Evolutionary conservation across 2,797 vertebrate species (phyloP).

Genomic region (Oreonectes daqikongensis): DNA sequence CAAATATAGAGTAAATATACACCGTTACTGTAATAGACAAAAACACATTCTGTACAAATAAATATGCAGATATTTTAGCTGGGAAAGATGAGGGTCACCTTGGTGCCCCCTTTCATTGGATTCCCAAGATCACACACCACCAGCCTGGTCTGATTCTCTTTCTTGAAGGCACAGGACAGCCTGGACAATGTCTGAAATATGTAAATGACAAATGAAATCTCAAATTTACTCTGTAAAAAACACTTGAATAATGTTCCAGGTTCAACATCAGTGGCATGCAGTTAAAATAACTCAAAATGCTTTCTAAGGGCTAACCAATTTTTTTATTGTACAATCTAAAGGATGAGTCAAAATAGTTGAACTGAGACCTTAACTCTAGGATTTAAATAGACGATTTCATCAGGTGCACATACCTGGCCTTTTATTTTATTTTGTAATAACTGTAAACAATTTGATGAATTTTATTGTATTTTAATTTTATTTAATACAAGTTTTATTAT

Average conservation of each 20-base stretch:
- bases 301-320: no score
- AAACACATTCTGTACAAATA: neutral
- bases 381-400: no score
- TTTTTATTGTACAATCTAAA: no score
- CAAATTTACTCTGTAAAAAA: neutral
- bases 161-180: constrained; percentile 93
- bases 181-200: constrained; percentile 74
- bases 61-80: neutral
- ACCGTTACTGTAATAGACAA: neutral
- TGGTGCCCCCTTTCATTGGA: constrained; percentile 94
- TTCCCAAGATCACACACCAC: constrained; percentile 97
- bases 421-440: no score
- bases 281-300: neutral
- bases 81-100: constrained; percentile 66
- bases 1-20: neutral
- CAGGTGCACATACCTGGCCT: no score
- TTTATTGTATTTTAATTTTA: no score
- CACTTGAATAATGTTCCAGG: neutral
- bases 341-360: no score
- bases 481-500: no score
- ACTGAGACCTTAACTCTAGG: no score
- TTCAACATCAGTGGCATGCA: neutral
- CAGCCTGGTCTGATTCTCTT: constrained; percentile 91
- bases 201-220: neutral
- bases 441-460: no score